Evolutionary conservation across 1,140 invertebrate genomes (phyloP), one percentile per base, ranked within the genome.

Genomic region (Drosophila azteca): DNA sequence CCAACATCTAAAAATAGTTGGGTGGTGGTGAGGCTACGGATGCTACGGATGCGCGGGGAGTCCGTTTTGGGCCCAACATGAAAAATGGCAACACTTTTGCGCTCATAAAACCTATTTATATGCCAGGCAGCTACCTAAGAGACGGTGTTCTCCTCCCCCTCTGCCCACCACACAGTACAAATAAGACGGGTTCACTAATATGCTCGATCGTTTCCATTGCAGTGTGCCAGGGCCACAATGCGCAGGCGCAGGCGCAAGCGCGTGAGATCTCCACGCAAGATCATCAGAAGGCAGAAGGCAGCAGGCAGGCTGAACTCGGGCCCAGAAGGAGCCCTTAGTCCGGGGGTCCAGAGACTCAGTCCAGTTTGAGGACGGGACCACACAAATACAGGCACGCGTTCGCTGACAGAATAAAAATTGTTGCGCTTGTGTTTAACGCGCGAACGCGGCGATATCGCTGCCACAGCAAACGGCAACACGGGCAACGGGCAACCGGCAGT

Each of bases 341-440:
- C 60, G 24, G 11, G 20, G 45, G 59, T 24, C 59, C 53, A 57
- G 41, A 24, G 35, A 45, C 22, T 8, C 9, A 35, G 82, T 85
- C 81, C 81, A 85, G 81, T 85, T 85, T 85, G 82, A 89, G 53
- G 59, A 63, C 76, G 61, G 65, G 90, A 91, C 90, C 90, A 91
- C 90, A 91, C 90, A 91, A 79, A 91, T 82, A 91, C 89, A 91
- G 90, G 90, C 90, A 91, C 90, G 90, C 90, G 90, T 91, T 91
- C 77, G 90, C 90, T 91, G 90, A 91, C 90, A 91, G 90, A 88
- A 91, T 91, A 91, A 91, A 91, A 91, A 91, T 91, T 91, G 90
- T 91, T 91, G 87, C 80, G 81, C 81, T 91, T 91, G 90, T 91
- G 90, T 91, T 91, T 91, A 91, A 91, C 90, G 90, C 87, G 90